Conservation (phyloP, 2,113 vertebrate genomes). For the Callipepla squamata region DNA sequence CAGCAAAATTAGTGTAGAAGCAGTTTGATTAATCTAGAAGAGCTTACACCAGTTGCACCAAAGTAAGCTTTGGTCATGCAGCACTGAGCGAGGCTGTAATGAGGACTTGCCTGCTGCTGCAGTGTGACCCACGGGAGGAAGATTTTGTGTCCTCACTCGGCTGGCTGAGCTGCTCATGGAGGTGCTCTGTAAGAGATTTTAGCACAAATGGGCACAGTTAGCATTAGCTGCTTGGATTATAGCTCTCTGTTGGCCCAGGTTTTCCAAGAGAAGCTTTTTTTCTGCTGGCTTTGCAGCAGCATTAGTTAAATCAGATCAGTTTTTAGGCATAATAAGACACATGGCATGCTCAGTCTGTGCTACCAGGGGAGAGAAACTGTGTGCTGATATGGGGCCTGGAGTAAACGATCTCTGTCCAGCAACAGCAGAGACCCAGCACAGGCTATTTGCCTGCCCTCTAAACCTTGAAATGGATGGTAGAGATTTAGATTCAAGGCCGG, state of each 20-base stretch:
- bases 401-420: not conserved
- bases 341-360: not conserved
- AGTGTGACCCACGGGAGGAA: not conserved
- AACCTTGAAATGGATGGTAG: not conserved
- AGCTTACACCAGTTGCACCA: not conserved
- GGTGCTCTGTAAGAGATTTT: not conserved
- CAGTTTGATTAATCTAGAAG: not conserved
- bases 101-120: not conserved
- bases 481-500: not conserved
- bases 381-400: not conserved
- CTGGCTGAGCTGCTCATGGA: accelerated
- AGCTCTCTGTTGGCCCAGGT: not conserved
- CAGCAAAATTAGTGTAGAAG: not conserved
- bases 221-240: not conserved
- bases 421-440: not conserved
- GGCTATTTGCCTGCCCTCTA: not conserved
- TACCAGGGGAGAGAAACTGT: not conserved
- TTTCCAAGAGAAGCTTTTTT: not conserved
- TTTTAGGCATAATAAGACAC: not conserved
- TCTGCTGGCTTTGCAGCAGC: not conserved
- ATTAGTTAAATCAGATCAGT: not conserved
- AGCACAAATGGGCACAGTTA: not conserved
- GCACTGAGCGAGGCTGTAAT: not conserved
- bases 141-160: not conserved
- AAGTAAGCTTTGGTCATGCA: not conserved